Conservation (phyloP, 2,113 vertebrate species). For the Bombycilla garrulus region DNA sequence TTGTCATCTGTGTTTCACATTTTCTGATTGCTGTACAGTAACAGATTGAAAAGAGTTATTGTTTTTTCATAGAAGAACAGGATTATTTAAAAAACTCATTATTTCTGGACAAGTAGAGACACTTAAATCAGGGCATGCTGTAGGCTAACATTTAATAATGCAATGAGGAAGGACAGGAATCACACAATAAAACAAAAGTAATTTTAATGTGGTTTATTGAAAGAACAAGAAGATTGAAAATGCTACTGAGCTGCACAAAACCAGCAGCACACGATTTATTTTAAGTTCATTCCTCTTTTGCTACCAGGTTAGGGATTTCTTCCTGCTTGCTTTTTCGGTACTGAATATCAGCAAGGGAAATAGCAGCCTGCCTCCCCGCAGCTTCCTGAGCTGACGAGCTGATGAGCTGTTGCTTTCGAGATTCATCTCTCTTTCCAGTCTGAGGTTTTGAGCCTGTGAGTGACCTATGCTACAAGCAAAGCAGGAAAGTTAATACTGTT, state of each 20-base stretch:
- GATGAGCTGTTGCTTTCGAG: slow-evolving; percentile 3
- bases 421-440: not conserved
- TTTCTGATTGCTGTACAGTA: not conserved
- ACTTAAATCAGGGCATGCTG: not conserved
- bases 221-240: not conserved
- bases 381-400: slow-evolving; percentile 2
- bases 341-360: slow-evolving; percentile 18
- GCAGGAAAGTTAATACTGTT: not conserved
- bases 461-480: not conserved
- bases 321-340: rapidly evolving
- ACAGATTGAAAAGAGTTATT: not conserved
- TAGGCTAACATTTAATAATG: slow-evolving; percentile 15
- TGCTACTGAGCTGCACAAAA: not conserved
- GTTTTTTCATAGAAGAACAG: not conserved
- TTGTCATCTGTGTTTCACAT: not conserved
- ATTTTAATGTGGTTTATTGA: not conserved
- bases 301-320: not conserved
- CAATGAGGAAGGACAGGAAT: not conserved
- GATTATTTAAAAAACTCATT: not conserved
- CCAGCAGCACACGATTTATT: not conserved
- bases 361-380: slow-evolving; percentile 22
- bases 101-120: slow-evolving; percentile 8
- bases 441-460: not conserved
- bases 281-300: not conserved
- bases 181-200: not conserved